phyloP scores from a whole-genome alignment of 2,113 vertebrate species.

The Pelodiscus sinensis region DNA sequence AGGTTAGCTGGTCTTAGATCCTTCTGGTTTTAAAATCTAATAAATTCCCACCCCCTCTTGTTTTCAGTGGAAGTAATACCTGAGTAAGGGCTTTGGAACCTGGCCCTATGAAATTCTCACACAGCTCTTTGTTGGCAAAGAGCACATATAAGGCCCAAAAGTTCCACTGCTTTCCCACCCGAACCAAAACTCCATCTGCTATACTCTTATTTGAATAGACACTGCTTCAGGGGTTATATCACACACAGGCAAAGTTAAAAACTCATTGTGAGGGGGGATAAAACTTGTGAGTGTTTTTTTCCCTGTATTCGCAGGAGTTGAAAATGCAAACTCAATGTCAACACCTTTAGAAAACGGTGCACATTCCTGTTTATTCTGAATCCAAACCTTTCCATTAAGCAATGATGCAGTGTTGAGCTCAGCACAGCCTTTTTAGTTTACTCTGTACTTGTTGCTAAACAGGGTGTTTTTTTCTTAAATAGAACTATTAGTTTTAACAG shows the following conservation, averaged over 20 bases:
- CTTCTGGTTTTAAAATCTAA: neutral
- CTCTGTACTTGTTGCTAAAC: neutral
- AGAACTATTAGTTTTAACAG: neutral
- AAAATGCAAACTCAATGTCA: conserved; percentile 62
- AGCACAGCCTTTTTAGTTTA: conserved; percentile 22
- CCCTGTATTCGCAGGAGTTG: conserved; percentile 39
- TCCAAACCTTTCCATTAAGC: conserved; percentile 55
- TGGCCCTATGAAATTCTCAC: conserved; percentile 17
- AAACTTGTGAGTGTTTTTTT: conserved; percentile 26
- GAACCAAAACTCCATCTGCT: neutral
- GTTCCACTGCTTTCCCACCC: conserved; percentile 13
- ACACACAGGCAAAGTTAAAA: conserved; percentile 31
- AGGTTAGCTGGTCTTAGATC: conserved; percentile 11
- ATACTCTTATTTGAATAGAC: neutral
- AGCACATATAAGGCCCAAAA: neutral
- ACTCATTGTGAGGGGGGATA: conserved; percentile 18
- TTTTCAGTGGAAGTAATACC: conserved; percentile 57
- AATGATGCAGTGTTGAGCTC: conserved; percentile 6
- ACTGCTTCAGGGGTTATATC: conserved; percentile 6
- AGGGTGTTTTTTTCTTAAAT: neutral
- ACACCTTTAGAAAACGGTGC: conserved; percentile 55
- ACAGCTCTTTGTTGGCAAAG: conserved; percentile 30
- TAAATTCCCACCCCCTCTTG: neutral
- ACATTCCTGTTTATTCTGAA: conserved; percentile 47
- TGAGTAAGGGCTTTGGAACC: conserved; percentile 26